Evolutionary conservation across 37 sponge, comb jelly and placozoan species (phyloP).

Genomic region (Crambe crambe): DNA sequence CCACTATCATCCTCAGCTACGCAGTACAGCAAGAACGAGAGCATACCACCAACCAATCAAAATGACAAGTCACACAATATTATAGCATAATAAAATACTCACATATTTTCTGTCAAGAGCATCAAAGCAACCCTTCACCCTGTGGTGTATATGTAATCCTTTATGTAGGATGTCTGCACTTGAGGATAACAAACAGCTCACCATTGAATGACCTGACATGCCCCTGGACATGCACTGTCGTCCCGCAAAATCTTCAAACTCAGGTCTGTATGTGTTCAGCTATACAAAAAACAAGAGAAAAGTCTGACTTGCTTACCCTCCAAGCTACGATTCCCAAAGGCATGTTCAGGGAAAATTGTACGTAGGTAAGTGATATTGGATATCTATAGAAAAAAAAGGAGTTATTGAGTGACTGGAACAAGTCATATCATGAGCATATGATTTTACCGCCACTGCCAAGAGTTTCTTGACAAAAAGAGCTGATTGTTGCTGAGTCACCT

Average conservation of each 20-base stretch:
- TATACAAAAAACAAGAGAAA: neutral
- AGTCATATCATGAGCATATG: neutral
- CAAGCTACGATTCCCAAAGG: constrained; percentile 87
- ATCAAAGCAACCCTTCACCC: constrained; percentile 96
- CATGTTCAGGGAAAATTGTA: constrained; percentile 90
- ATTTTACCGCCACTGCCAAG: constrained; percentile 85
- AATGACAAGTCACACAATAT: neutral
- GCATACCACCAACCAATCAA: neutral
- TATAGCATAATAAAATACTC: neutral
- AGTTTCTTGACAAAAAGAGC: constrained; percentile 97
- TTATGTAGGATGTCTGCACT: no score
- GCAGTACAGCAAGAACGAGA: neutral
- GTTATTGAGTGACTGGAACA: neutral
- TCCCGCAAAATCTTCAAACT: constrained; percentile 92
- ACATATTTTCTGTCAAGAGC: constrained; percentile 94
- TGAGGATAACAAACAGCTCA: no score
- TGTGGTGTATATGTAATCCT: neutral
- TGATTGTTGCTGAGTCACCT: constrained; percentile 89
- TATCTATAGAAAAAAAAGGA: constrained; percentile 36
- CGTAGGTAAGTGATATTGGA: constrained; percentile 89
- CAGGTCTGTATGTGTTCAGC: constrained; percentile 44
- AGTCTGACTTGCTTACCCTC: constrained; percentile 56
- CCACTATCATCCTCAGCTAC: constrained; percentile 35
- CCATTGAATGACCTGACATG: constrained; percentile 77
- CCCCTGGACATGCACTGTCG: constrained; percentile 92